Base-by-base conservation (phyloP, 1,140 invertebrate genomes). In the Calosoma granatense region DNA sequence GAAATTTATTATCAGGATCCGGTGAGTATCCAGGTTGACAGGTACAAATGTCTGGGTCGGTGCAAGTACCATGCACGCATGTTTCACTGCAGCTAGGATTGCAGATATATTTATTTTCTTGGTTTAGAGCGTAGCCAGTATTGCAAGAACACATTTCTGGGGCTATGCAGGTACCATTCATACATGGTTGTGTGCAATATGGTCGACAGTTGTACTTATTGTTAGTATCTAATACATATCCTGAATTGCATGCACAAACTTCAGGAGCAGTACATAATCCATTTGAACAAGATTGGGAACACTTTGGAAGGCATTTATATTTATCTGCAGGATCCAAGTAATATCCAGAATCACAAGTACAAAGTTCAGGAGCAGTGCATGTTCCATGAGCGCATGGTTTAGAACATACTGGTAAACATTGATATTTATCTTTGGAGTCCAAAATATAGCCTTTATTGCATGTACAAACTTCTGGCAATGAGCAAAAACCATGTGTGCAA, bases 291-390 rank as follows among this genome's bases (percentile, higher is more conserved):
- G 64, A 26, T 12, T 61, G 47, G 0, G 55, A 62, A 58, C 77
- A 79, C 15, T 66, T 41, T 0, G 77, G 74, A 23, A 65, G 56
- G 54, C 78, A 79, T 9, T 61, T 65, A 17, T 62, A 55, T 43
- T 64, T 65, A 55, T 64, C 56, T 17, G n/a, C 53, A 0, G 23
- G 14, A 54, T 64, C 54, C 39, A 41, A 53, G 4, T 11, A 6
- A 36, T 55, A 64, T 6, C 63, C 63, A 11, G 21, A 14, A 30
- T 60, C 58, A 23, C 60, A 64, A n/a, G 54, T 60, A 43, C 83
- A 85, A 0, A 66, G 71, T 6, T 84, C 73, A 1, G 82, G 82
- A 0, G 74, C 77, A 1, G 70, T 67, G 63, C 83, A 86, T 11
- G 74, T 69, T 0, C 77, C 78, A 62, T 85, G 81, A 1, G 74